Percentiles rank a stretch among this genome's conserved stretches.
phyloP scores from a whole-genome alignment of 2,888 invertebrate genomes.

The Balanococcus diminutus region DNA sequence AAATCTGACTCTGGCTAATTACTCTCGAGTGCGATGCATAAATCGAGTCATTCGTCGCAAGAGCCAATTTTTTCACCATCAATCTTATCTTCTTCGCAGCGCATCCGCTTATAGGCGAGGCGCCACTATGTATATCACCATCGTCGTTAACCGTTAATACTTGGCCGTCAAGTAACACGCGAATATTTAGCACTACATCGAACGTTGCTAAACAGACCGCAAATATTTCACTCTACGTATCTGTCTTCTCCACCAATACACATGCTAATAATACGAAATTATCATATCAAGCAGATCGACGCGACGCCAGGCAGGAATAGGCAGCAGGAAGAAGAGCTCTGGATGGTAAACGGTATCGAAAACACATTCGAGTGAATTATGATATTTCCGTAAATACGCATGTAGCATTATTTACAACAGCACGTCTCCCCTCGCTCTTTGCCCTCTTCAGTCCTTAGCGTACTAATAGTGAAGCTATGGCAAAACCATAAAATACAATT shows the following conservation, averaged over 20 bases:
- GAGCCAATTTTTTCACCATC: conserved; percentile 9
- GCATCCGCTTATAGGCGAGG: background rate
- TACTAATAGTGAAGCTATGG: no score
- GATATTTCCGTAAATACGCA: background rate
- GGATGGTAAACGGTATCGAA: background rate
- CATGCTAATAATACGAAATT: background rate
- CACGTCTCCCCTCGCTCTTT: background rate
- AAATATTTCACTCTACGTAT: background rate
- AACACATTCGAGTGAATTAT: conserved; percentile 18
- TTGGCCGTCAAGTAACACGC: background rate
- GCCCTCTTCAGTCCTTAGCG: background rate
- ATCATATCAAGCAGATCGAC: background rate
- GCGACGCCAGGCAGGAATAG: background rate
- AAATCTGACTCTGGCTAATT: background rate
- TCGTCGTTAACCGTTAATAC: background rate
- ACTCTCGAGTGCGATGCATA: background rate
- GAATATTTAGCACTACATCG: background rate
- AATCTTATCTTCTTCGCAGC: background rate
- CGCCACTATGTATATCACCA: background rate
- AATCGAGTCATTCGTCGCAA: background rate
- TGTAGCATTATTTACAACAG: background rate
- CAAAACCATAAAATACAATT: no score
- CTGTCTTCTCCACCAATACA: background rate
- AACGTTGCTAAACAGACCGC: background rate
- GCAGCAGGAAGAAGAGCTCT: background rate